These are phyloP conservation scores for Charadrius vociferus DNA, from an alignment of 2,113 vertebrate species.

Conservation along the genomic window DNA sequence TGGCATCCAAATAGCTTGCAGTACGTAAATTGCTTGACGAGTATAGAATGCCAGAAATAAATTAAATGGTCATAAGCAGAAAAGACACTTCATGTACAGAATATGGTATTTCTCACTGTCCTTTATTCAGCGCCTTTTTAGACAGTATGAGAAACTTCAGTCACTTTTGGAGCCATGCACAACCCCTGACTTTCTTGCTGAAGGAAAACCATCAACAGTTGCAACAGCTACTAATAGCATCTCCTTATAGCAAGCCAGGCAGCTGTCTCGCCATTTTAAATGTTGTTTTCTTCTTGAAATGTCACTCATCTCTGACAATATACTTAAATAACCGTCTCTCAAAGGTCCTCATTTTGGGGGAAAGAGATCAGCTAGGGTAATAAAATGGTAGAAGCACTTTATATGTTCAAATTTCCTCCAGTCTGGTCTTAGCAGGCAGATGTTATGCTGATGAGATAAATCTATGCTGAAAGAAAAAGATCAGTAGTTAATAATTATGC, in stretches of 20 bases:
- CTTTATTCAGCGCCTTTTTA: neutral
- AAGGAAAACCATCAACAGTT: neutral
- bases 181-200: neutral
- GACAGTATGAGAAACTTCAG: neutral
- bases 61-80: neutral
- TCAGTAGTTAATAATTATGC: neutral
- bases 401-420: neutral
- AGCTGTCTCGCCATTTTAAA: neutral
- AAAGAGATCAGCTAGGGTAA: neutral
- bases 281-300: neutral
- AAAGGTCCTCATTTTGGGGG: neutral
- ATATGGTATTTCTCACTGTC: neutral
- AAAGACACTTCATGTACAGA: neutral
- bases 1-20: neutral
- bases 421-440: neutral
- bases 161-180: neutral
- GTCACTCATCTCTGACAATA: neutral
- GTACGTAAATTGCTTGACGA: neutral
- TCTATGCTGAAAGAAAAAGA: neutral
- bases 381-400: neutral
- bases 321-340: neutral
- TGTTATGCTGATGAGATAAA: neutral
- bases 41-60: neutral
- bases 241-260: neutral
- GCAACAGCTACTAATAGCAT: neutral